phyloP scores from a whole-genome alignment of 2,888 invertebrate genomes.

The Polylopha cassiicola region DNA sequence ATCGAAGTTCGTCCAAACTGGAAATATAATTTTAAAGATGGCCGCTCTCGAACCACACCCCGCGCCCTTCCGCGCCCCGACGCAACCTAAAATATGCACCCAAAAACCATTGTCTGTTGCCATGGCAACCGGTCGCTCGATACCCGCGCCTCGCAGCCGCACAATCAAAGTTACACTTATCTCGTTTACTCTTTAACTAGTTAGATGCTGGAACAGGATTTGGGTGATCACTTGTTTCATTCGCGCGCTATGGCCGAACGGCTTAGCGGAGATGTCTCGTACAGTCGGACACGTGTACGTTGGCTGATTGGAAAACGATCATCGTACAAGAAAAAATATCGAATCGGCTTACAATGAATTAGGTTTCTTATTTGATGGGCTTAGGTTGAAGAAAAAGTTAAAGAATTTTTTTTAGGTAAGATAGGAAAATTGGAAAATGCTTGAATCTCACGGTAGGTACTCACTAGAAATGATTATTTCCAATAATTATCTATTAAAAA shows the following conservation, averaged over 20 bases:
- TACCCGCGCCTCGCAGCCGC: constrained; percentile 55
- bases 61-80: constrained; percentile 50
- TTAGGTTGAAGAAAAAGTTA: constrained; percentile 3
- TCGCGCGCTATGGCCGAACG: constrained; percentile 63
- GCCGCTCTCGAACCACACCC: constrained; percentile 57
- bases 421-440: not conserved
- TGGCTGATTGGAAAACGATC: constrained; percentile 64
- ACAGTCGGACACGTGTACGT: constrained; percentile 35
- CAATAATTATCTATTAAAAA: too few relatives aligned
- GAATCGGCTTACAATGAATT: constrained; percentile 26
- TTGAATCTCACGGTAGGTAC: too few relatives aligned
- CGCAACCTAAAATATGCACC: constrained; percentile 78
- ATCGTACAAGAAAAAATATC: constrained; percentile 48
- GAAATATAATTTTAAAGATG: constrained; percentile 77
- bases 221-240: constrained; percentile 49
- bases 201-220: constrained; percentile 61
- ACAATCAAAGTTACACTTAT: constrained; percentile 61
- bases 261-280: constrained; percentile 56
- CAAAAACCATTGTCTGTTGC: constrained; percentile 77
- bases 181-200: constrained; percentile 65
- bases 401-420: too few relatives aligned
- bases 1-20: constrained; percentile 68
- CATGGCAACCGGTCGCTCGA: constrained; percentile 73
- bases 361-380: constrained; percentile 20
- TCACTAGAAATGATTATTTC: too few relatives aligned